Base-by-base conservation (phyloP, 2,797 vertebrate species). In the Bradypodion pumilum region DNA sequence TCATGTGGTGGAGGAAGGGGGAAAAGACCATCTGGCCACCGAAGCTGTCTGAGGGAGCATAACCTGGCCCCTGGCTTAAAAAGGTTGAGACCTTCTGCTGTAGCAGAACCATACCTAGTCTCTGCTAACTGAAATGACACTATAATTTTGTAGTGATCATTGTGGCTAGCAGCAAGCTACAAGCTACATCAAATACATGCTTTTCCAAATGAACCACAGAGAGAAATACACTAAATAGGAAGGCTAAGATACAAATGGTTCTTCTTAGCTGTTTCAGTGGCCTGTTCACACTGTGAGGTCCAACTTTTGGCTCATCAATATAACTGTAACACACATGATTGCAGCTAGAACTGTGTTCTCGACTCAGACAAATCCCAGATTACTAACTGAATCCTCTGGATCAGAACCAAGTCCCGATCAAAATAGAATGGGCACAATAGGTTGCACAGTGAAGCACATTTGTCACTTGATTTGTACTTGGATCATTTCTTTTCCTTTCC, bases 181-280 rank as follows among this genome's bases (percentile, higher is more conserved):
- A 91, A 89, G 40, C 85, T 72, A 86, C 5, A 2, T 75, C 82
- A 88, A 90, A 69, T 44, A 73, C 63, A 82, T n/a, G 8, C 65
- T 80, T 82, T 80, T 86, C 85, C 1, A 23, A 66, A 78, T 32
- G 29, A 46, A 32, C 60, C 25, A 7, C 19, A 66, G 46, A 65
- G 62, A 5, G 49, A 63, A 76, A 60, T 59, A 29, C 15, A 62
- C 62, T 62, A n/a, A 5, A n/a, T 32, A 76, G n/a, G 32, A 44
- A 79, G 42, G 44, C 4, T 49, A 27, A 35, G 70, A 63, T 29
- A 42, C 0, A 56, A 0, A 8, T 16, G 40, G 83, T 65, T n/a
- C 40, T 56, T 74, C 42, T 84, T 78, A 80, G 60, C 13, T 85
- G 65, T 8, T 74, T 73, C 25, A 73, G 10, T 52, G 21, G n/a